Base-by-base conservation (phyloP, 2,888 invertebrate genomes). In the Bimastos eiseni region DNA sequence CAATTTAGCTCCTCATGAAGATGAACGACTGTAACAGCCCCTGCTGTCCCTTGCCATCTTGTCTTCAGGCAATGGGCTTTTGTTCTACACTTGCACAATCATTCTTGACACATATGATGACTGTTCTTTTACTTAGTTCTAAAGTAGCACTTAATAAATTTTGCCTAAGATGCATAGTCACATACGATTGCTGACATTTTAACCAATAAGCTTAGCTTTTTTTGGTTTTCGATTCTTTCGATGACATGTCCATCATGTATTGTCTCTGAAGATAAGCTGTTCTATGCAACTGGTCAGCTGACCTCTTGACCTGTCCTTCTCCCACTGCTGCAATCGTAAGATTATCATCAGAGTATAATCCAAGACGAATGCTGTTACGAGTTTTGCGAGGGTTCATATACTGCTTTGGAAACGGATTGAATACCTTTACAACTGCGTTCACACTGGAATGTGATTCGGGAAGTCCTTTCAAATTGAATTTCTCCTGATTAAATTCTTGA, bases 351-450 rank as follows among this genome's bases (percentile, higher is more conserved):
- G 93, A 94, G 92, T 95, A 95, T 89, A 95, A 92, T 8, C 95
- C 95, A 11, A 95, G 92, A 89, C 94, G 94, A 13, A 95, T 92
- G 0, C 95, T 94, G 89, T 94, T 94, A 90, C 93, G 93, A 4
- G 94, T 94, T 83, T 94, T 91, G 90, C 94, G 94, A 91, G 93
- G 92, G 93, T 94, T 95, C 89, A 94, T 92, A 90, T 94, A 94
- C 91, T 94, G 93, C 83, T 93, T 93, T 11, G 95, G 94, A 91
- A 95, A 95, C 11, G 95, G 95, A 92, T 94, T 94, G 91, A 94
- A 94, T 17, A 93, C 93, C 90, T 93, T 93, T 34, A 49, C 33
- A 36, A 88, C 70, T n/a, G 36, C 34, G 0, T 86, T 36, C 84
- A 83, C 34, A 86, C 86, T 38, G 90, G 41, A 55, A 83, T 38